Percentiles rank a stretch among this genome's conserved stretches.
Conservation (phyloP, 2,113 vertebrate genomes). For the Danio rerio region DNA sequence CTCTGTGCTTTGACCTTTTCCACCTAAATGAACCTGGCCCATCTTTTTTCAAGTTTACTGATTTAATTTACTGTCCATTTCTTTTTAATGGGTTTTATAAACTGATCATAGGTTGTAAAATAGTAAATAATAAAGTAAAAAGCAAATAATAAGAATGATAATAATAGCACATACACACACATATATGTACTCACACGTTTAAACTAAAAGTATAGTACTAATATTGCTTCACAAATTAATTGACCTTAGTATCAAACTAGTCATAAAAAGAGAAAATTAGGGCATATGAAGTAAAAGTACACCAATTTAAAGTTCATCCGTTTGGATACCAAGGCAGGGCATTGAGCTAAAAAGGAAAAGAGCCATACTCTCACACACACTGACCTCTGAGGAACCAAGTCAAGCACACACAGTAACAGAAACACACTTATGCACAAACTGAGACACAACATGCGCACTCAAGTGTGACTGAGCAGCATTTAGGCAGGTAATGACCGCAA, state of each 20-base stretch:
- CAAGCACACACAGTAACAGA: constrained; percentile 32
- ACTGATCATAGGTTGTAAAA: too few species aligned
- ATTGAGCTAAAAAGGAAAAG: constrained; percentile 52
- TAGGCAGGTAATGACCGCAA: constrained; percentile 56
- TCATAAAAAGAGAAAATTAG: not conserved
- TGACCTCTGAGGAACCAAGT: constrained; percentile 51
- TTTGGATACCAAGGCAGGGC: constrained; percentile 44
- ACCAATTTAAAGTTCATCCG: constrained; percentile 21
- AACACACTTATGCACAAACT: constrained; percentile 39
- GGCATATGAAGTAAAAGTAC: not conserved
- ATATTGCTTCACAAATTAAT: not conserved
- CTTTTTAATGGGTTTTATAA: too few species aligned
- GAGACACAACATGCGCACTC: constrained; percentile 31
- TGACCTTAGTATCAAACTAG: not conserved
- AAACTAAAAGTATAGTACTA: too few species aligned
- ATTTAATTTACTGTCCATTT: too few species aligned
- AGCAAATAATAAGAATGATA: too few species aligned
- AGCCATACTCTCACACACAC: constrained; percentile 42
- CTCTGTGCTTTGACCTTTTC: too few species aligned
- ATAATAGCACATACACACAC: too few species aligned
- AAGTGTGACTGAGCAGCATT: constrained; percentile 60
- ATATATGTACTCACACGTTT: too few species aligned
- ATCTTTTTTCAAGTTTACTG: too few species aligned
- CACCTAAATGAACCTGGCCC: too few species aligned
- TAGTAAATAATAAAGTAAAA: too few species aligned